Base-by-base conservation (phyloP, 2,113 vertebrate genomes). In the Laticauda colubrina region DNA sequence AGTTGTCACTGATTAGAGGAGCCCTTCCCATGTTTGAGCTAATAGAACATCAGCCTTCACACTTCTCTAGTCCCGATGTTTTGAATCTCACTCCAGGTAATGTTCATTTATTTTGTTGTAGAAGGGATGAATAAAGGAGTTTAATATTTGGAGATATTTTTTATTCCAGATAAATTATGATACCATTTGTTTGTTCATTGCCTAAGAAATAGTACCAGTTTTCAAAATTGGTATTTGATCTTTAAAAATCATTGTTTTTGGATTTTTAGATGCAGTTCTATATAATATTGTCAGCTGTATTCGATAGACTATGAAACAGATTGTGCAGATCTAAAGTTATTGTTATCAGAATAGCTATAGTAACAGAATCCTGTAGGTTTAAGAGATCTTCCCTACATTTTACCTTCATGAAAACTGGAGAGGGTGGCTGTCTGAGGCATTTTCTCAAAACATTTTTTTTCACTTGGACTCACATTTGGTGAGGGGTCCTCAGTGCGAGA, bases 1-100 rank as follows among this genome's bases (percentile, higher is more conserved):
- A 99, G 99, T 95, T 99, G 93, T 98, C 98, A 39, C 97, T 98
- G 96, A 98, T 98, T n/a, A 98, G 97, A 96, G 98, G 98, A 0
- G 98, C 98, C 0, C 97, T 99, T 94, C 99, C 99, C 0, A 99
- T 99, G 99, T 99, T 99, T 3, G 99, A 99, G 56, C 97, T 99
- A 34, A 98, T 99, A 0, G 99, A 99, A 88, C 98, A 98, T 94
- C 98, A 99, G 96, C 99, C 98, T 0, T 98, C 98, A 0, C 99
- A 99, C 95, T 98, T 99, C 97, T 98, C 98, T 97, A 98, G 97
- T 55, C 96, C 98, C 0, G 99, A 99, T 0, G 97, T 98, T 92
- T 98, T 99, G 55, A 99, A 99, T 97, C 98, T 99, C 93, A 99
- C 99, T 81, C 98, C 99, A 96, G 99, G 99, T 99, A 97, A 98